A percentile compares a stretch with the other conserved stretches of the same genome.
phyloP scores from a whole-genome alignment of 2,113 vertebrate genomes.

The Odontesthes bonariensis region DNA sequence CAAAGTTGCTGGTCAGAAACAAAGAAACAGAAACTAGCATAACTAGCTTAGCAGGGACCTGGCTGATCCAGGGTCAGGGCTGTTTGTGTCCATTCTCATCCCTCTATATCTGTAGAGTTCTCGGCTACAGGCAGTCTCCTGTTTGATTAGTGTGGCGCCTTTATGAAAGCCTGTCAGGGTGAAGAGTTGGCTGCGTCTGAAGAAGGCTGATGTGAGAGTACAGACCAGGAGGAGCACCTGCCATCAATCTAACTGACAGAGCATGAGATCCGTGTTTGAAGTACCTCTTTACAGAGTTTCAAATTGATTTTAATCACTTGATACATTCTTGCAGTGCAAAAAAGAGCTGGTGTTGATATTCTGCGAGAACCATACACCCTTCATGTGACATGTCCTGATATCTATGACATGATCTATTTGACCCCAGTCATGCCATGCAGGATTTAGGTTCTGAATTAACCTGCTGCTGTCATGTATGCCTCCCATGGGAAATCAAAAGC shows the following conservation, averaged over 20 bases:
- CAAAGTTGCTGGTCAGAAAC: constrained; percentile 1
- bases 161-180: constrained; percentile 36
- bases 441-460: constrained; percentile 51
- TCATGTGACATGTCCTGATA: constrained; percentile 40
- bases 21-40: background rate
- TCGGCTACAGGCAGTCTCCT: constrained; percentile 35
- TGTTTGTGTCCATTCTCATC: constrained; percentile 43
- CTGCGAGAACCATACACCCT: background rate
- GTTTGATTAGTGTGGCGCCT: constrained; percentile 68
- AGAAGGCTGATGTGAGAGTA: constrained; percentile 53
- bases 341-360: background rate
- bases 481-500: constrained; percentile 75
- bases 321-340: background rate
- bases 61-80: constrained; percentile 38
- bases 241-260: constrained; percentile 29
- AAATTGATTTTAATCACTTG: background rate
- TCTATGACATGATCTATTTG: constrained; percentile 47
- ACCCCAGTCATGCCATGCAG: constrained; percentile 19
- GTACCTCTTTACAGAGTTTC: constrained; percentile 15
- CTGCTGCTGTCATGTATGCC: constrained; percentile 54
- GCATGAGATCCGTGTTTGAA: constrained; percentile 28
- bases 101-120: constrained; percentile 8
- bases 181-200: constrained; percentile 41
- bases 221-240: constrained; percentile 51
- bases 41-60: background rate